Evolutionary conservation across 2,888 invertebrate species (phyloP).

Genomic region (Agonopterix heracliana): DNA sequence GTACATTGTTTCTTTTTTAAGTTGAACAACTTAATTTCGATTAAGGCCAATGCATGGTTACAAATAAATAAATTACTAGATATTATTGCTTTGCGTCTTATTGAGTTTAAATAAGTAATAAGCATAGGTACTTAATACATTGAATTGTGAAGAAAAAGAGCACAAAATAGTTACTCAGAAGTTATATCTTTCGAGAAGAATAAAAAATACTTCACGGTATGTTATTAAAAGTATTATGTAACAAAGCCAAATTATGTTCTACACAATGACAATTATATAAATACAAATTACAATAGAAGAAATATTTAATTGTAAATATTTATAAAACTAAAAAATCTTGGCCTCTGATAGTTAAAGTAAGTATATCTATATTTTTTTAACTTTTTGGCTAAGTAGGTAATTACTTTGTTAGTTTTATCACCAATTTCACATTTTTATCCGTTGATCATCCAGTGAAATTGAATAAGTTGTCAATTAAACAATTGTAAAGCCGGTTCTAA

Average conservation of each 20-base stretch:
- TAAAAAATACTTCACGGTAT: no score
- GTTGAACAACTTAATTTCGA: slow-evolving; percentile 45
- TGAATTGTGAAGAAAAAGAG: neutral
- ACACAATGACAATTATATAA: neutral
- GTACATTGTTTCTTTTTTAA: slow-evolving; percentile 33
- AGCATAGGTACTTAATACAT: neutral
- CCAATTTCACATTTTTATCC: no score
- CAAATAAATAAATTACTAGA: slow-evolving; percentile 15
- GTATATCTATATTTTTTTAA: no score
- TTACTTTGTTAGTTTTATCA: no score
- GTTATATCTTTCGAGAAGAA: no score
- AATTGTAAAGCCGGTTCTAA: no score
- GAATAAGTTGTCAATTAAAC: no score
- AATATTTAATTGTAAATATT: neutral
- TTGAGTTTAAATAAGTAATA: slow-evolving; percentile 2
- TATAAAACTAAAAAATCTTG: neutral
- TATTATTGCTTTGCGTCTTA: slow-evolving; percentile 14
- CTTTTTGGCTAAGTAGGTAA: no score
- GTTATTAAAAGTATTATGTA: no score
- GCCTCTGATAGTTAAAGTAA: neutral
- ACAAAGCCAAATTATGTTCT: no score
- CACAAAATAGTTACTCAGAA: no score
- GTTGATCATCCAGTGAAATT: no score
- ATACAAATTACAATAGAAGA: neutral
- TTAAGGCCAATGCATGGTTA: slow-evolving; percentile 47